A percentile compares a stretch with the other conserved stretches of the same genome.
phyloP scores from a whole-genome alignment of 1,140 invertebrate species.

The Bilobella aurantiaca region DNA sequence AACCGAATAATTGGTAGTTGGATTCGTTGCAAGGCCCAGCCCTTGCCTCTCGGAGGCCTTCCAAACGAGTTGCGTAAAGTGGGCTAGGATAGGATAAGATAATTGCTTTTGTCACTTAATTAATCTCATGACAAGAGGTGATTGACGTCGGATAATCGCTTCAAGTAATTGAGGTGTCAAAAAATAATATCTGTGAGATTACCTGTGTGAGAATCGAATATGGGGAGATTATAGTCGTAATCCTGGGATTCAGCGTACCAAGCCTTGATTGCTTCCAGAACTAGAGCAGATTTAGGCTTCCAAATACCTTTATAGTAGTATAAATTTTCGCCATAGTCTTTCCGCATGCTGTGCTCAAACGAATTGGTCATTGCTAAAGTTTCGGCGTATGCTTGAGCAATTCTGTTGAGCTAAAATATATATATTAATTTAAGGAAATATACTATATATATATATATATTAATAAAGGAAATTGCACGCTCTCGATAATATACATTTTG shows the following conservation, averaged over 20 bases:
- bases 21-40: not conserved
- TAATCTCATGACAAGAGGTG: no score
- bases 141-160: no score
- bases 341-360: not conserved
- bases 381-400: not conserved
- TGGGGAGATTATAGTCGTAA: slow-evolving; percentile 2
- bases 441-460: no score
- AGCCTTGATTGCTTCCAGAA: not conserved
- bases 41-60: not conserved
- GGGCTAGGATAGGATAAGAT: not conserved
- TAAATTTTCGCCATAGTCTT: not conserved
- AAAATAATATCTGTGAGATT: not conserved
- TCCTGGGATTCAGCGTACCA: not conserved
- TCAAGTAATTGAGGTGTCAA: no score
- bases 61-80: slow-evolving; percentile 1
- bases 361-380: not conserved
- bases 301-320: not conserved
- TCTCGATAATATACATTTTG: no score
- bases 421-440: no score
- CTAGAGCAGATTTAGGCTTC: not conserved
- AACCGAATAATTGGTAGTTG: not conserved
- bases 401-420: not conserved
- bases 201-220: not conserved
- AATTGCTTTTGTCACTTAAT: no score
- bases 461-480: no score